A percentile compares a stretch with the other conserved stretches of the same genome.
These are phyloP conservation scores for Neogale vison DNA, from an alignment of 2,113 vertebrate species.

Conservation along the genomic window DNA sequence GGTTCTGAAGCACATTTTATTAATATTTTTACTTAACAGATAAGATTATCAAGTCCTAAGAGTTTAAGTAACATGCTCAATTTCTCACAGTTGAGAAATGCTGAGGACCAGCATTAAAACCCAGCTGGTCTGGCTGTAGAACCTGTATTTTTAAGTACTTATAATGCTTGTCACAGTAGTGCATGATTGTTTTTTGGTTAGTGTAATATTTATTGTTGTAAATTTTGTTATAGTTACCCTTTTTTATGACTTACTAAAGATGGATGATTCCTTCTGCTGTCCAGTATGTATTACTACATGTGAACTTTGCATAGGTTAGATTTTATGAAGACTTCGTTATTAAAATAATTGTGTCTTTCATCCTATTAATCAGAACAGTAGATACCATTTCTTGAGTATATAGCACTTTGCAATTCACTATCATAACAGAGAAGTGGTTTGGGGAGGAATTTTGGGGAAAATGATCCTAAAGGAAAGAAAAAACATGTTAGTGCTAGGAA, in stretches of 20 bases:
- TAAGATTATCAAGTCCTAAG: background rate
- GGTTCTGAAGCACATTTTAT: background rate
- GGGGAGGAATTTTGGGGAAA: background rate
- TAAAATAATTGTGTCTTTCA: background rate
- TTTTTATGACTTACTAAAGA: background rate
- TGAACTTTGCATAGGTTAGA: background rate
- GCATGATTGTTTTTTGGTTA: background rate
- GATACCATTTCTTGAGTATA: background rate
- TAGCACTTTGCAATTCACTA: background rate
- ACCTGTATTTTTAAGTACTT: background rate
- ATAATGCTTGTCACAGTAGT: background rate
- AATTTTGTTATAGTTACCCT: background rate
- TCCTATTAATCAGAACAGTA: background rate
- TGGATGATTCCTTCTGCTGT: background rate
- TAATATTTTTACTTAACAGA: slow-evolving; percentile 25
- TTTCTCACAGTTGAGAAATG: background rate
- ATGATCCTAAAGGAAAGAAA: background rate
- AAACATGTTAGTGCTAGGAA: background rate
- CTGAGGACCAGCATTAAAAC: background rate
- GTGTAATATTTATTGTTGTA: background rate
- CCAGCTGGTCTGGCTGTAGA: background rate
- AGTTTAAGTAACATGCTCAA: background rate
- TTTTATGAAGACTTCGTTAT: background rate
- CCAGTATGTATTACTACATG: background rate
- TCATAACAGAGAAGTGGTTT: background rate